Evolutionary conservation across 1,140 invertebrate species (phyloP).

Genomic region (Drosophila bocki): DNA sequence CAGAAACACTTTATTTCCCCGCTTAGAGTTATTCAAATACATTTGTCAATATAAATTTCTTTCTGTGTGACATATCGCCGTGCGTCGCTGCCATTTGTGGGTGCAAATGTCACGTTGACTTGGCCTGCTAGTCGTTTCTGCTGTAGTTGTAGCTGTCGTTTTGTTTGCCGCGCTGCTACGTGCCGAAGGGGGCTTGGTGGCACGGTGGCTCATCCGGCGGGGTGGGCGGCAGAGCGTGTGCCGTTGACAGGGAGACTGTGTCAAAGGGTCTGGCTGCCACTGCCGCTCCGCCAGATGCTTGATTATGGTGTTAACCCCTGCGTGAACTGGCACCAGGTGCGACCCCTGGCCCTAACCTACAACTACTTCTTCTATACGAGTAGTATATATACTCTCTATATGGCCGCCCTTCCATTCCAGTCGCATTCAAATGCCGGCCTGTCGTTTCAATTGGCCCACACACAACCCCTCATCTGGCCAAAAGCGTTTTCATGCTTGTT

Average conservation of each 20-base stretch:
- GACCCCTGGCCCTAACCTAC: conserved; percentile 39
- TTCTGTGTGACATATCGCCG: conserved; percentile 38
- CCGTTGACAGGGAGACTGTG: conserved; percentile 45
- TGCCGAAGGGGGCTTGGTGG: conserved; percentile 25
- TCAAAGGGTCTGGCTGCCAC: conserved; percentile 58
- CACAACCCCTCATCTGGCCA: conserved; percentile 37
- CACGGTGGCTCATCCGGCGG: conserved; percentile 1
- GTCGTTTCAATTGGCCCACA: conserved; percentile 58
- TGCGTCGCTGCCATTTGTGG: conserved; percentile 72
- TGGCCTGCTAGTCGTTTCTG: conserved; percentile 54
- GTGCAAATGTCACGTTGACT: conserved; percentile 82
- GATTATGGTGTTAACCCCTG: conserved; percentile 80
- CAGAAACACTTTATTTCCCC: neutral
- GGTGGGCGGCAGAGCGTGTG: conserved; percentile 28
- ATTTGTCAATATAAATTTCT: conserved; percentile 14
- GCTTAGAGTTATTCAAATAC: neutral
- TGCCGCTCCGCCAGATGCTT: conserved; percentile 62
- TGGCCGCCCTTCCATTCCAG: neutral
- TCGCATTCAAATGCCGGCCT: conserved; percentile 55
- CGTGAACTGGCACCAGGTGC: conserved; percentile 73
- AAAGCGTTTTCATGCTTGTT: conserved; percentile 71
- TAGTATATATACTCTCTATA: conserved; percentile 7
- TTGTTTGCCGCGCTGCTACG: conserved; percentile 62
- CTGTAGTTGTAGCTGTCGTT: conserved; percentile 37
- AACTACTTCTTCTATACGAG: neutral